These are phyloP conservation scores for Aleiodes testaceus DNA, from an alignment of 2,888 invertebrate species.

Conservation along the genomic window DNA sequence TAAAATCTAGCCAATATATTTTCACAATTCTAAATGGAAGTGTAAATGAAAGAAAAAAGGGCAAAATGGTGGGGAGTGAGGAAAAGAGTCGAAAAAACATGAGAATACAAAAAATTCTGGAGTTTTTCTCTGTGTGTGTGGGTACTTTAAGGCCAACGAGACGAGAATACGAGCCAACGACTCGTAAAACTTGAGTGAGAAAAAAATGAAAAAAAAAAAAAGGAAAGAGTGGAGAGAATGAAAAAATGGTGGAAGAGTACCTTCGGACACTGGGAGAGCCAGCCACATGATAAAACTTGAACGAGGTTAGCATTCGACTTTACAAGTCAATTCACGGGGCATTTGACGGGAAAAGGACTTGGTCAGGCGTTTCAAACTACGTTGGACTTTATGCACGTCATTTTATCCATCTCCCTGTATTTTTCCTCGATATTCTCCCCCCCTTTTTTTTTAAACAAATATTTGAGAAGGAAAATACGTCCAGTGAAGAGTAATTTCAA, in stretches of 20 bases:
- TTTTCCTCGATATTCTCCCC: not conserved
- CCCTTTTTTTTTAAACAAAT: conserved; percentile 2
- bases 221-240: conserved; percentile 33
- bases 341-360: conserved; percentile 32
- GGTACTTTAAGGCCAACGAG: conserved; percentile 28
- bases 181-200: conserved; percentile 32
- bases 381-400: not conserved
- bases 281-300: conserved; percentile 34
- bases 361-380: conserved; percentile 32
- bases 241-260: not conserved
- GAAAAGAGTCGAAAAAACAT: not conserved
- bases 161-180: conserved; percentile 32
- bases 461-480: conserved; percentile 15
- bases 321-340: conserved; percentile 41
- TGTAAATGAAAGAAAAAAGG: not conserved
- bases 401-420: conserved; percentile 10
- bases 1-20: conserved; percentile 29
- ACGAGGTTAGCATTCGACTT: conserved; percentile 36
- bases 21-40: conserved; percentile 9
- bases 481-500: not conserved
- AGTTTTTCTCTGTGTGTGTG: conserved; percentile 9
- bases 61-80: not conserved
- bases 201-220: conserved; percentile 21
- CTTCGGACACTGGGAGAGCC: not conserved
- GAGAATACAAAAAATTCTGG: conserved; percentile 1